Evolutionary conservation across 2,888 invertebrate species (phyloP), one percentile per base, ranked within the genome.

Genomic region (Drosophila anomelani): DNA sequence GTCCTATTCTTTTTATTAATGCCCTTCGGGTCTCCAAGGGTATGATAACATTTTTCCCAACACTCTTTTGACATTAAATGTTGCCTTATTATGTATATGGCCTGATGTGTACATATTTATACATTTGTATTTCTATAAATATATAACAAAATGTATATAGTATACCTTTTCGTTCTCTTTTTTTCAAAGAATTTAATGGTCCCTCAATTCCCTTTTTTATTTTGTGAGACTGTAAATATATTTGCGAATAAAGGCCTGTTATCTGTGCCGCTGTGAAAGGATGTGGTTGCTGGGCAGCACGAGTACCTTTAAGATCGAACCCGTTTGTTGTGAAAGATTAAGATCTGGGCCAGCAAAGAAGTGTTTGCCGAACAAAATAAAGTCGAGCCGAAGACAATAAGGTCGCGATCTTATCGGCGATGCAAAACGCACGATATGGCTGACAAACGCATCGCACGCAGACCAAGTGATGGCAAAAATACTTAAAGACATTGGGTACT

Each of bases 321-420:
- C 62, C 56, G 73, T 75, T 73, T 62, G 54, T 74, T 56, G 71
- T 20, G 20, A 72, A 47, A 72, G 70, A 71, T 74, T 39, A 74
- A 23, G 49, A 71, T 74, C 74, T 41, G 70, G 75, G 38, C n/a
- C 32, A 39, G 39, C 17, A 47, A 43, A 66, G 70, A 81, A 78
- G 81, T 86, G 87, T 85, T 88, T 76, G 64, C 63, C 73, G 67
- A 75, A 80, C 83, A 85, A 79, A 85, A 68, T 62, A 57, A 58
- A 49, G 44, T 17, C 12, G 41, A 34, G 51, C 20, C 51, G 26
- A 72, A 74, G 74, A 74, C 63, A 70, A 70, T 69, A 46, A 70
- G 53, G 73, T 10, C 54, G 20, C 43, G 72, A 72, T 72, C 53
- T 72, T 75, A 72, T 72, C 72, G 36, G 34, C 12, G 55, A 44